A percentile compares a stretch with the other conserved stretches of the same genome.
phyloP scores from a whole-genome alignment of 2,888 invertebrate species.

The Andrena haemorrhoa region DNA sequence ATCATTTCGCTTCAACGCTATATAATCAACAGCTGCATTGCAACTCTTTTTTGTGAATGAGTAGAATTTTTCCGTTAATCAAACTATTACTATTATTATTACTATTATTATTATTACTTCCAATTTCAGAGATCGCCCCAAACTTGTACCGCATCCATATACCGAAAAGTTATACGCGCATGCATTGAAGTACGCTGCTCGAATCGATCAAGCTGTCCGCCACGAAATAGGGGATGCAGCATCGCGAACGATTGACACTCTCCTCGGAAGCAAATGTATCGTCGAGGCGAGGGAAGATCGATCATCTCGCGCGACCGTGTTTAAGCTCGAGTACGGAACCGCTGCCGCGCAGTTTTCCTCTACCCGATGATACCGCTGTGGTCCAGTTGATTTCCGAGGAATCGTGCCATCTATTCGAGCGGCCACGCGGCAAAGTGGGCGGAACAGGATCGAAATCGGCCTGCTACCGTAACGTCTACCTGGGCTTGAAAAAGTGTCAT shows the following conservation, averaged over 20 bases:
- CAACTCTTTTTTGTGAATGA: too few species aligned
- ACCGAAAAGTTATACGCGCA: not conserved
- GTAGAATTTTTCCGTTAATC: too few species aligned
- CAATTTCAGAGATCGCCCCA: too few species aligned
- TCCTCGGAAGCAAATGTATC: conserved; percentile 42
- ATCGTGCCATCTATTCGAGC: conserved; percentile 34
- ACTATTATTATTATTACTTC: too few species aligned
- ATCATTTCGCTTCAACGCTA: too few species aligned
- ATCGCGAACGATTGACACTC: conserved; percentile 47
- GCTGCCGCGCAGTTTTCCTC: conserved; percentile 16
- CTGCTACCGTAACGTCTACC: conserved; percentile 45
- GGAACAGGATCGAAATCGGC: conserved; percentile 64
- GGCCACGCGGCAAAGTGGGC: conserved; percentile 44
- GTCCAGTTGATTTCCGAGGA: conserved; percentile 42
- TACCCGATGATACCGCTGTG: conserved; percentile 17
- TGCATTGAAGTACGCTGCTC: conserved; percentile 10
- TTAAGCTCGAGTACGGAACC: conserved; percentile 47
- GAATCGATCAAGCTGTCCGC: conserved; percentile 57
- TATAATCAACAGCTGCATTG: too few species aligned
- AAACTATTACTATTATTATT: too few species aligned
- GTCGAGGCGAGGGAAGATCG: conserved; percentile 34
- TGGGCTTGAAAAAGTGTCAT: conserved; percentile 70
- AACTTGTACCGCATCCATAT: not conserved
- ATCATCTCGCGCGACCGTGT: conserved; percentile 52
- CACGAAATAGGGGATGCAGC: conserved; percentile 22